Evolutionary conservation across 37 sponge, comb jelly and placozoan genomes (phyloP).

Genomic region (Spongia lamella): DNA sequence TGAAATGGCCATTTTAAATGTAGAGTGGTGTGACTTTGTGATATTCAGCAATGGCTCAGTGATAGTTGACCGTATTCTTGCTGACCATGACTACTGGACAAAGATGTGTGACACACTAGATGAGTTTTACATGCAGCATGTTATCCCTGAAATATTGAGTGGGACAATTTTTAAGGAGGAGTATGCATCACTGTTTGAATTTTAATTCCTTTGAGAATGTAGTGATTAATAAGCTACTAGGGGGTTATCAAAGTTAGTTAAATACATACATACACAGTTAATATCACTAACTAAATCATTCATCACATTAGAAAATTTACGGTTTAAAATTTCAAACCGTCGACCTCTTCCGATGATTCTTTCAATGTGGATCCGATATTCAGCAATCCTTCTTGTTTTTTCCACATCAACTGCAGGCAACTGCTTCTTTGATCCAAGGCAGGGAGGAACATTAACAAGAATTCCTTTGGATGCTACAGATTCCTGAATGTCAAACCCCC

Average conservation of each 20-base stretch:
- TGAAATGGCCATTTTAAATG: slow-evolving; percentile 28
- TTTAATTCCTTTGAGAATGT: too few species aligned
- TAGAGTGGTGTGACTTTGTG: too few species aligned
- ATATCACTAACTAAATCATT: too few species aligned
- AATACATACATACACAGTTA: background rate
- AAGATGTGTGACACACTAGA: slow-evolving; percentile 1
- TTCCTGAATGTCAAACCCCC: slow-evolving; percentile 40
- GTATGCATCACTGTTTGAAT: too few species aligned
- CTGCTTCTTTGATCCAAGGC: too few species aligned
- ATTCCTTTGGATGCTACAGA: slow-evolving; percentile 16
- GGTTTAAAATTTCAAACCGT: background rate
- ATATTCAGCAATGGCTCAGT: too few species aligned
- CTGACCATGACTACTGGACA: slow-evolving; percentile 6
- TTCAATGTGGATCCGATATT: slow-evolving; percentile 9
- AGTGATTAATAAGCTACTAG: background rate
- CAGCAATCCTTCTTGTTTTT: slow-evolving; percentile 12
- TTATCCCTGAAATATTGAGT: slow-evolving; percentile 3
- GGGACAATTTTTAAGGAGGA: too few species aligned
- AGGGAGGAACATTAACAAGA: too few species aligned
- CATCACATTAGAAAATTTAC: background rate
- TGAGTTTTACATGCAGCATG: background rate
- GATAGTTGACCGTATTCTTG: slow-evolving; percentile 3
- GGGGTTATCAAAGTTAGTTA: too few species aligned
- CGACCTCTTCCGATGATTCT: slow-evolving; percentile 10
- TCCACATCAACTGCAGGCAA: too few species aligned